Evolutionary conservation across 2,888 invertebrate genomes (phyloP), one percentile per base, ranked within the genome.

Genomic region (Rhodophaea formosa): DNA sequence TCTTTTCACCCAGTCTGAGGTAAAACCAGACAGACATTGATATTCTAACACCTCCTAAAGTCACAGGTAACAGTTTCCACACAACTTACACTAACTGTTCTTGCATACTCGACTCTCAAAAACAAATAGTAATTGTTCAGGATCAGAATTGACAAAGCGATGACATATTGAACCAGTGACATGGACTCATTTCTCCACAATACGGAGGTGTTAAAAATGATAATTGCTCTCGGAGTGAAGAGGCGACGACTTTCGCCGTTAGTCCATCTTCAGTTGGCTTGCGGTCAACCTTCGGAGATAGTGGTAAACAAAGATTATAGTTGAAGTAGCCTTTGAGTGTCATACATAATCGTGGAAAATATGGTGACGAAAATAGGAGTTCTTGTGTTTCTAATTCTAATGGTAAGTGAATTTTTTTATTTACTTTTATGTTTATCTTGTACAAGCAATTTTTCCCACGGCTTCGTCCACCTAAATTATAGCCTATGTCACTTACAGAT

Each of bases 151-250:
- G 63, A 65, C 63, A 64, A 73, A 76, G 67, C 65, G 62, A 72
- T 80, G 74, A 78, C 80, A 77, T 70, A 73, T 71, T 75, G 79
- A 67, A 51, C 71, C 70, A 77, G 67, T 75, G 74, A 74, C 78
- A 72, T 69, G 78, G 62, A 74, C 80, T 74, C 77, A 76, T 81
- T 84, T 83, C 78, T 75, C 72, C 69, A 64, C 65, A 69, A 67
- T 67, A 63, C 53, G 32, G 63, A 84, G 79, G 82, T 86, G 86
- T 79, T 82, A 87, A 88, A 79, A 75, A 75, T 78, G 72, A 67
- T 88, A 87, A 88, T 84, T 84, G 76, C 60, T 67, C 70, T 69
- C 64, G 70, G 79, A 74, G 74, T 72, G 69, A 81, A 77, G 80
- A 83, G 84, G 79, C 69, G 64, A 49, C 46, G 59, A 59, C 59